Evolutionary conservation across 2,888 invertebrate species (phyloP).

Genomic region (Allolobophora icterica): DNA sequence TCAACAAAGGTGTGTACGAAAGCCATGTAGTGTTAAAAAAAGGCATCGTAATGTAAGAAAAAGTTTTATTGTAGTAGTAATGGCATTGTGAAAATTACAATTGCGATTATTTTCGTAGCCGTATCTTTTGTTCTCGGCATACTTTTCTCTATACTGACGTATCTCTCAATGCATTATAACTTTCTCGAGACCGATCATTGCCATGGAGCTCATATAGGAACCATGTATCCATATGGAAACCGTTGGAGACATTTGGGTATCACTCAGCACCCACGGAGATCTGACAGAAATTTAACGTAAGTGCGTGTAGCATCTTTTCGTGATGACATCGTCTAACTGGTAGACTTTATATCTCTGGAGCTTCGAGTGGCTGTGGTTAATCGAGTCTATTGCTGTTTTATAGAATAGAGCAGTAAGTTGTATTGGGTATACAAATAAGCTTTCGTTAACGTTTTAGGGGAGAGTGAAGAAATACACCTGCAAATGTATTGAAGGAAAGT

Average conservation of each 20-base stretch:
- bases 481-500: constrained; percentile 26
- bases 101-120: too few species aligned
- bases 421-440: background rate
- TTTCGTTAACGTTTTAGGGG: background rate
- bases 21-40: background rate
- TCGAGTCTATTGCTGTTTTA: background rate
- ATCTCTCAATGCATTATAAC: background rate
- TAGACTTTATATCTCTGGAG: too few species aligned
- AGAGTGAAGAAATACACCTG: constrained; percentile 21
- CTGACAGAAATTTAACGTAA: too few species aligned
- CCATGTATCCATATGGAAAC: too few species aligned
- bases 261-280: too few species aligned
- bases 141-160: background rate
- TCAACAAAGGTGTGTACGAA: background rate
- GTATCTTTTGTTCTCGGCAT: background rate
- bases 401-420: background rate
- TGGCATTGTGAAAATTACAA: too few species aligned
- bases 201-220: background rate
- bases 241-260: too few species aligned
- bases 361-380: too few species aligned
- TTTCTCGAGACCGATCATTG: background rate
- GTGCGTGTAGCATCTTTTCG: too few species aligned
- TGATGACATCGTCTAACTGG: too few species aligned
- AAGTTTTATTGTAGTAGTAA: too few species aligned
- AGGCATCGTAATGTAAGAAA: background rate